phyloP scores from a whole-genome alignment of 2,888 invertebrate species.

The Panzeria rudis region DNA sequence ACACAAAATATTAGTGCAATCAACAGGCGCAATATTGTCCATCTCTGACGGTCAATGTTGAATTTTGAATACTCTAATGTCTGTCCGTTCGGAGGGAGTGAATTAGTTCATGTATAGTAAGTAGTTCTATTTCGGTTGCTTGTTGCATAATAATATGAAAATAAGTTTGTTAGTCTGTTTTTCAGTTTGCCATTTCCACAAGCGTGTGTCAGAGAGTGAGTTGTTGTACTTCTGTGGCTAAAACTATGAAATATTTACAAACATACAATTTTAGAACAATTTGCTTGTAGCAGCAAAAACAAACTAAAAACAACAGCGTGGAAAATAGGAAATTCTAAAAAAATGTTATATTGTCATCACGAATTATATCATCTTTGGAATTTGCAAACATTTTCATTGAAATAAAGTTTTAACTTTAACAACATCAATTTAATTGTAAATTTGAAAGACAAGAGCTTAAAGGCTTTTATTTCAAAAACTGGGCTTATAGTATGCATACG shows the following conservation, averaged over 20 bases:
- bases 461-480: no score
- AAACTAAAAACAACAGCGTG: background rate
- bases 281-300: background rate
- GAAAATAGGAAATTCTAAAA: constrained; percentile 26
- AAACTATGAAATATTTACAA: constrained; percentile 31
- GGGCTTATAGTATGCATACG: no score
- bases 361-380: constrained; percentile 53
- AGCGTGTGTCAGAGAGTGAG: background rate
- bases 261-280: constrained; percentile 22
- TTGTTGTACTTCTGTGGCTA: constrained; percentile 47
- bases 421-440: no score
- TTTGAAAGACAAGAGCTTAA: no score
- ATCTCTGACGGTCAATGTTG: background rate
- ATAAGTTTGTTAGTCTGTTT: constrained; percentile 16
- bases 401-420: constrained; percentile 8
- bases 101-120: background rate
- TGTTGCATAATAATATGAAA: constrained; percentile 43
- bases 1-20: background rate
- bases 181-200: background rate
- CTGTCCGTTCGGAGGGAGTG: background rate
- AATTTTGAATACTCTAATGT: background rate
- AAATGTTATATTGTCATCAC: constrained; percentile 52
- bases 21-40: background rate
- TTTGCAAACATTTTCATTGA: constrained; percentile 20
- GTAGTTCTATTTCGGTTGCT: background rate